These are phyloP conservation scores for Rhinopomastus cyanomelas DNA, from an alignment of 2,113 vertebrate genomes.

Conservation along the genomic window DNA sequence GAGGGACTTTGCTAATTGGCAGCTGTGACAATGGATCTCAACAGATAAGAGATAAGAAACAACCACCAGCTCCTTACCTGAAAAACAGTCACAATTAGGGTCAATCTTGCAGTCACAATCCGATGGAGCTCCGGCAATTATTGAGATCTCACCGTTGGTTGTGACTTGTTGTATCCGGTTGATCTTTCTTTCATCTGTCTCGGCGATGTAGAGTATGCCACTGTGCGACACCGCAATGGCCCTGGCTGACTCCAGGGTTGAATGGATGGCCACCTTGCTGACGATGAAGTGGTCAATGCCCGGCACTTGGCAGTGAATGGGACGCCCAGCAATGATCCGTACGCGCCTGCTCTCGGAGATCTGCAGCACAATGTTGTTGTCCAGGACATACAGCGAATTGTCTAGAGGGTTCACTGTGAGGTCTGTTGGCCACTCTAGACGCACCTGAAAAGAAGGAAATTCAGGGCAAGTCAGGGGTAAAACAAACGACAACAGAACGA, in stretches of 20 bases:
- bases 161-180: constrained; percentile 97
- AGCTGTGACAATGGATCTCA: neutral
- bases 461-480: neutral
- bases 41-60: neutral
- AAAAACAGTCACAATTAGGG: constrained; percentile 97
- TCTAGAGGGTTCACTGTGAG: constrained; percentile 94
- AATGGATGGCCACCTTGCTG: constrained; percentile 89
- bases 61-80: constrained; percentile 77
- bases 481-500: neutral
- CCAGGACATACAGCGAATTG: constrained; percentile 94
- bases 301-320: constrained; percentile 96
- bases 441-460: constrained; percentile 77
- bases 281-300: constrained; percentile 90
- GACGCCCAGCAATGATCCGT: constrained; percentile 91
- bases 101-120: constrained; percentile 99
- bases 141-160: constrained; percentile 92
- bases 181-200: constrained; percentile 95
- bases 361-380: constrained; percentile 98
- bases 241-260: constrained; percentile 90
- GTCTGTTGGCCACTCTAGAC: constrained; percentile 96
- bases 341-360: constrained; percentile 89
- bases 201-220: constrained; percentile 91
- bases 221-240: constrained; percentile 94
- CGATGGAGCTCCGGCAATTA: constrained; percentile 89
- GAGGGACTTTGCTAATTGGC: neutral